Evolutionary conservation across 2,797 vertebrate genomes (phyloP).

Genomic region (Clarias platycephalus): DNA sequence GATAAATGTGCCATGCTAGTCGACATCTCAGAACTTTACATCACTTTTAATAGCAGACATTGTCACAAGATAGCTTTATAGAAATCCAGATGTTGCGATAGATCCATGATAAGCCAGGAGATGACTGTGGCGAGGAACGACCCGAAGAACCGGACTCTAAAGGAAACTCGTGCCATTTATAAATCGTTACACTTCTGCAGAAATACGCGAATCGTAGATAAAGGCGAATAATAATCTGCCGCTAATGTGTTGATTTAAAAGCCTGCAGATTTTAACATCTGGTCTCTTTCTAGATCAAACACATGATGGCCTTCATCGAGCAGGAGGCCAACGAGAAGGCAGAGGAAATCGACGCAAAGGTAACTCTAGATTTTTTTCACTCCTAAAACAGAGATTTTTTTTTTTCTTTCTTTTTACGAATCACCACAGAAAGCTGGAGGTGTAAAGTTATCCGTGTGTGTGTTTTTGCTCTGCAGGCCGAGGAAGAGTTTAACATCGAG

Average conservation of each 20-base stretch:
- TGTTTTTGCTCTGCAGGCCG: conserved; percentile 77
- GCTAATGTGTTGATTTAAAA: background rate
- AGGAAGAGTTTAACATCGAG: conserved; percentile 99
- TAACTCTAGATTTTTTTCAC: conserved; percentile 61
- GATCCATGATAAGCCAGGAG: background rate
- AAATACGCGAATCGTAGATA: background rate
- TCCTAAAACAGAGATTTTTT: too few species aligned
- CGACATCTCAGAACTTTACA: background rate
- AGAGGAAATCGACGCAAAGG: conserved; percentile 98
- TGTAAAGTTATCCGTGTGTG: background rate
- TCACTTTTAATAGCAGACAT: background rate
- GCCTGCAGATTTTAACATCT: background rate
- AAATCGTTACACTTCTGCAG: background rate
- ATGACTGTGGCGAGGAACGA: background rate
- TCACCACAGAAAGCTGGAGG: background rate
- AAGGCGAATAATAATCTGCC: background rate
- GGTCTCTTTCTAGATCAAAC: conserved; percentile 85
- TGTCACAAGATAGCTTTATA: background rate
- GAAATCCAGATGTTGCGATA: background rate
- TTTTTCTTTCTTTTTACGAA: too few species aligned
- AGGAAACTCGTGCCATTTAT: background rate
- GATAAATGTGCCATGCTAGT: background rate
- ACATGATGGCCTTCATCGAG: conserved; percentile 99
- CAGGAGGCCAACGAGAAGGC: conserved; percentile 98
- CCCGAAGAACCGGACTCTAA: background rate